Base-by-base conservation (phyloP, 30 jellyfish, hydroid and myxozoan genomes). In the Cassiopea andromeda region DNA sequence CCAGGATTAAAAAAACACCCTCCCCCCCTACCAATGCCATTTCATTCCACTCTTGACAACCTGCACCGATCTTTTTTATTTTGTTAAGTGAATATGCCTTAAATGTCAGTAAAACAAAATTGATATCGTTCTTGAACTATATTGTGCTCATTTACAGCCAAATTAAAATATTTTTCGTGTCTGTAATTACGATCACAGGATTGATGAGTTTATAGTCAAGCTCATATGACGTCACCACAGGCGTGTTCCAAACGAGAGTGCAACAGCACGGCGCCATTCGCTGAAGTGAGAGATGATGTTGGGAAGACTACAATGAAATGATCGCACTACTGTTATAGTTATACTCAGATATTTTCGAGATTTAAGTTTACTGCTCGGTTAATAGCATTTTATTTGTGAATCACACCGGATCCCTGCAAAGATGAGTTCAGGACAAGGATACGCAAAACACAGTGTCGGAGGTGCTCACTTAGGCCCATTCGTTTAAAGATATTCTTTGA, bases 261-360 rank as follows among this genome's bases (percentile, higher is more conserved):
- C 68, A 74, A 47, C 87, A 43, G 93, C 77, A 64, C 83, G 93
- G 89, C 93, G 93, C 93, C 93, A 86, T 86, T 86, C 66, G 82
- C 83, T 50, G 86, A 84, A 46, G 60, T 43, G 83, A 1, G 84
- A 27, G 54, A 19, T 46, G 73, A 38, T 16, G 76, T 59, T 12
- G 49, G 76, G 10, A 18, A 4, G 48, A 50, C 80, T 58, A 45
- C 57, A 38, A 18, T 3, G 79, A 70, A 43, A 70, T 70, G 79
- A 70, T 1, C 8, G 5, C 64, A 50, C 64, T 50, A 2, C 64
- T 50, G 64, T 50, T 50, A 5, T 50, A 50, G 64, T 9, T 50
- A 2, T 50, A 2, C 5, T 50, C 64, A 50, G 64, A 50, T 50
- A 50, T 50, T 50, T 50, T 50, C 5, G 8, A 18, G 3, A 2